phyloP scores from a whole-genome alignment of 1,140 invertebrate species.

The Zaprionus kolodkinae region DNA sequence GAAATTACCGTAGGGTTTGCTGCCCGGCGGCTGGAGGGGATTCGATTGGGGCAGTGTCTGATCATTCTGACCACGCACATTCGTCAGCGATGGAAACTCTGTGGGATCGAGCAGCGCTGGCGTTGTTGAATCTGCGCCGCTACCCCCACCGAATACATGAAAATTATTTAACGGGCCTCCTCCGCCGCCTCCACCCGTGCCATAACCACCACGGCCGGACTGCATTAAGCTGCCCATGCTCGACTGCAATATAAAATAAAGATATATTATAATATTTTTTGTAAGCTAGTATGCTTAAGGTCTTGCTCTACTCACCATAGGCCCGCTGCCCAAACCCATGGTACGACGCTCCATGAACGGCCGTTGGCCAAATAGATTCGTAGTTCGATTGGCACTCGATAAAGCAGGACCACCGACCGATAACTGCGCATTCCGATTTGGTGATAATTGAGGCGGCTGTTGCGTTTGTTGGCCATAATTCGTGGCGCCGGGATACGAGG shows the following conservation, averaged over 20 bases:
- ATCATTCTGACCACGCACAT: slow-evolving; percentile 90
- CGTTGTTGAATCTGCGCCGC: slow-evolving; percentile 89
- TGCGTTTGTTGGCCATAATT: slow-evolving; percentile 85
- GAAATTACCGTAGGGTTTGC: slow-evolving; percentile 93
- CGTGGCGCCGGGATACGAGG: slow-evolving; percentile 79
- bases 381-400: slow-evolving; percentile 85
- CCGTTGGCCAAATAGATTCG: slow-evolving; percentile 89
- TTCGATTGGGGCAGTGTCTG: slow-evolving; percentile 90
- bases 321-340: slow-evolving; percentile 85
- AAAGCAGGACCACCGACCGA: slow-evolving; percentile 85
- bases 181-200: slow-evolving; percentile 85
- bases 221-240: slow-evolving; percentile 84
- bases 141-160: slow-evolving; percentile 89
- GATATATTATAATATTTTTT: slow-evolving; percentile 10
- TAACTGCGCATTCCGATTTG: slow-evolving; percentile 85
- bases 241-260: slow-evolving; percentile 57
- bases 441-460: slow-evolving; percentile 87
- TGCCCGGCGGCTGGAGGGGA: slow-evolving; percentile 92
- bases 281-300: no score
- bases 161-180: slow-evolving; percentile 87
- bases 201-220: slow-evolving; percentile 86
- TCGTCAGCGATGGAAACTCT: slow-evolving; percentile 95
- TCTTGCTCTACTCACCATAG: slow-evolving; percentile 67
- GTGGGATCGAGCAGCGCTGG: slow-evolving; percentile 94
- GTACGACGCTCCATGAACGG: slow-evolving; percentile 91